Conservation (phyloP, 2,797 vertebrate genomes). For the Simalia tracyae region DNA sequence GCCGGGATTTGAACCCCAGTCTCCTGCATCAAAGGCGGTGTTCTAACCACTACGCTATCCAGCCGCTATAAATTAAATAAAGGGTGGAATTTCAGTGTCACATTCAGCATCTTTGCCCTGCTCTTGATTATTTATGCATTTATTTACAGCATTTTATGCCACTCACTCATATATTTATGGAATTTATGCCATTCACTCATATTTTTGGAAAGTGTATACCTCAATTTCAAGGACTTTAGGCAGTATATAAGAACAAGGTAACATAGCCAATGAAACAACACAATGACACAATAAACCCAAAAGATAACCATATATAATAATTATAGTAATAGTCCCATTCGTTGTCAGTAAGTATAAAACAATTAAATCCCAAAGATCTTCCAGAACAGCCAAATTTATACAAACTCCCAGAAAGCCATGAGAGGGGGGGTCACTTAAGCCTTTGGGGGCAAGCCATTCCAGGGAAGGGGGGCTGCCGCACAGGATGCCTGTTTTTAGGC, state of each 20-base stretch:
- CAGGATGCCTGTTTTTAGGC: not conserved
- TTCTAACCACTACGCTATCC: too few relatives aligned
- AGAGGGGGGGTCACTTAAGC: not conserved
- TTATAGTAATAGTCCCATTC: not conserved
- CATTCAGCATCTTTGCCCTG: not conserved
- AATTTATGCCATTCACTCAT: not conserved
- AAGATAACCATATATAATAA: not conserved
- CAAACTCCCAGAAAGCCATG: not conserved
- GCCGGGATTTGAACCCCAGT: too few relatives aligned
- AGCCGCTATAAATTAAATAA: too few relatives aligned
- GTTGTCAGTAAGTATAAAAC: not conserved
- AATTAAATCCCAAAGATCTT: not conserved
- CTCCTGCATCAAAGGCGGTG: too few relatives aligned
- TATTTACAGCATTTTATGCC: not conserved
- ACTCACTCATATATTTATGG: not conserved
- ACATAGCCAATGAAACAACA: not conserved
- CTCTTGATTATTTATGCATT: not conserved
- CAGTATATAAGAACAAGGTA: not conserved
- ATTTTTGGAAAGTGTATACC: not conserved
- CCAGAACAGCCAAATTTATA: not conserved
- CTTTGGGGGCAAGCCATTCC: not conserved
- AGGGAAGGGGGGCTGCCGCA: not conserved
- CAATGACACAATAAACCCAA: not conserved
- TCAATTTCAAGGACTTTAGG: not conserved
- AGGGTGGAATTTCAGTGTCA: not conserved